Percentiles rank a stretch among this genome's conserved stretches.
phyloP scores from a whole-genome alignment of 2,888 invertebrate species.

The Noctua pronuba region DNA sequence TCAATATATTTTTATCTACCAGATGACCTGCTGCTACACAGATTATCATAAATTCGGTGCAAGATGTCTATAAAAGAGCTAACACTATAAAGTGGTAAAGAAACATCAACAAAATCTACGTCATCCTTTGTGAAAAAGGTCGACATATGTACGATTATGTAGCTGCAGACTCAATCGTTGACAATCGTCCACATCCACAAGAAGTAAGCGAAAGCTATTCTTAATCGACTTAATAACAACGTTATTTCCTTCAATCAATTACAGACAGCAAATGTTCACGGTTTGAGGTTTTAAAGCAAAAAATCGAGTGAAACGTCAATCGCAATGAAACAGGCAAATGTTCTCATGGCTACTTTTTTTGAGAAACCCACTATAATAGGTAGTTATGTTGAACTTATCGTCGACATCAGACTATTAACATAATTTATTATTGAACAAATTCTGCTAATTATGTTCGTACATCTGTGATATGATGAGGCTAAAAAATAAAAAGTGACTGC shows the following conservation, averaged over 20 bases:
- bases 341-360: conserved; percentile 79
- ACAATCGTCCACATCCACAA: conserved; percentile 21
- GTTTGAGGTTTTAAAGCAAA: conserved; percentile 74
- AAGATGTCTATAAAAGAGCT: neutral
- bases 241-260: conserved; percentile 56
- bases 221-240: conserved; percentile 25
- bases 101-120: neutral
- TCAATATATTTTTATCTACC: neutral
- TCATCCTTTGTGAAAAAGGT: neutral
- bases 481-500: neutral
- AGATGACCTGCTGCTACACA: neutral
- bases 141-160: neutral
- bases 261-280: conserved; percentile 67
- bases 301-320: conserved; percentile 77
- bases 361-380: conserved; percentile 69
- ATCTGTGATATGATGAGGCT: conserved; percentile 9
- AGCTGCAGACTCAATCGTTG: neutral
- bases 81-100: neutral
- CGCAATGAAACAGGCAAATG: conserved; percentile 75
- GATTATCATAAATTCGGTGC: neutral
- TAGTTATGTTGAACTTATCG: conserved; percentile 71
- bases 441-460: conserved; percentile 41
- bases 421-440: conserved; percentile 61
- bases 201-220: conserved; percentile 36
- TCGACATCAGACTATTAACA: conserved; percentile 62